phyloP scores from a whole-genome alignment of 2,888 invertebrate genomes.

The Eupelmus urozonus region DNA sequence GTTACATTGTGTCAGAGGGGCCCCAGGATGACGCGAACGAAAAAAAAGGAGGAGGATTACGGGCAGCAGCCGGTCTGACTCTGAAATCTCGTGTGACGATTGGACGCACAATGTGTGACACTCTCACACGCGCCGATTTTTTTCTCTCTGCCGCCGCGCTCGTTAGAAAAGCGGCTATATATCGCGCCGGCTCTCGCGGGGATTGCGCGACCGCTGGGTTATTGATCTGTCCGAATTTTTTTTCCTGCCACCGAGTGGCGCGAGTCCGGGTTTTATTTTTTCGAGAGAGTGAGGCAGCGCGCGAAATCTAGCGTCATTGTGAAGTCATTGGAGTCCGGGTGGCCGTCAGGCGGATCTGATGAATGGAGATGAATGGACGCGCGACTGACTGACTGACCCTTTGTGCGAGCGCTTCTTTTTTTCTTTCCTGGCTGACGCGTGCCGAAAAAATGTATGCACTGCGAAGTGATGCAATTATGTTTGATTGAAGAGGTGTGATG shows the following conservation, averaged over 20 bases:
- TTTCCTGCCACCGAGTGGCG: neutral
- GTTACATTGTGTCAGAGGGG: constrained; percentile 12
- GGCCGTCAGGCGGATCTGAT: constrained; percentile 32
- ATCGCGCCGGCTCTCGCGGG: neutral
- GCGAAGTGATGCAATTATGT: constrained; percentile 4
- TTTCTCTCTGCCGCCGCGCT: neutral
- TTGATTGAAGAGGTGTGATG: constrained; percentile 11
- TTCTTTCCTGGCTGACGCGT: neutral
- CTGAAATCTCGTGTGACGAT: constrained; percentile 14
- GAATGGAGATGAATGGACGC: constrained; percentile 34
- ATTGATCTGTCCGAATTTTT: constrained; percentile 47
- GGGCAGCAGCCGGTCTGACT: constrained; percentile 25
- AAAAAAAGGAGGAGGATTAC: constrained; percentile 32
- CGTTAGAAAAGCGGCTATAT: neutral
- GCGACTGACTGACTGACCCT: constrained; percentile 39
- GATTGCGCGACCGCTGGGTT: constrained; percentile 22
- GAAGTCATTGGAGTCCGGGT: constrained; percentile 46
- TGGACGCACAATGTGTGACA: neutral
- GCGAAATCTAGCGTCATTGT: constrained; percentile 49
- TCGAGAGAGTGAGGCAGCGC: neutral
- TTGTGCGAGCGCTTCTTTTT: constrained; percentile 28
- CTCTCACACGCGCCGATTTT: constrained; percentile 17
- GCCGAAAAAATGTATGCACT: constrained; percentile 7
- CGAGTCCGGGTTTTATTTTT: neutral
- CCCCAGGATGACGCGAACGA: neutral